phyloP scores from a whole-genome alignment of 2,888 invertebrate genomes.

The Drosophila melanocephala region DNA sequence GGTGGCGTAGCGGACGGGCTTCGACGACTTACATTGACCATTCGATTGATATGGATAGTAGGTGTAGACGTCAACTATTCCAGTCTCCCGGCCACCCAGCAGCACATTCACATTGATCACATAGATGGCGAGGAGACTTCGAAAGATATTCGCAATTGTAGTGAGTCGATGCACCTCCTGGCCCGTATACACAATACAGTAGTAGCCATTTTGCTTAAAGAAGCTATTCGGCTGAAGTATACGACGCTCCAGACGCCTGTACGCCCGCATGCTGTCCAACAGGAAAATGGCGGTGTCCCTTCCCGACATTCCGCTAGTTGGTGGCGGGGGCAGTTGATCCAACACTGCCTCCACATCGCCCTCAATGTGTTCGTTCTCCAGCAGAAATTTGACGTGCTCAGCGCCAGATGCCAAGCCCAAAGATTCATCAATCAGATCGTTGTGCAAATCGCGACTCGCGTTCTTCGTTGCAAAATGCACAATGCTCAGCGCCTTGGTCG shows the following conservation, averaged over 20 bases:
- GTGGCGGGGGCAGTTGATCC: not conserved
- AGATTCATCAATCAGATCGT: conserved; percentile 71
- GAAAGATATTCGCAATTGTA: conserved; percentile 72
- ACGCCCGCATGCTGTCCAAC: conserved; percentile 75
- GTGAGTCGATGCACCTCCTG: conserved; percentile 53
- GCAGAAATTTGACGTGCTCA: conserved; percentile 47
- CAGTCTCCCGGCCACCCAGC: conserved; percentile 47
- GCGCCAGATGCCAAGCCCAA: conserved; percentile 33
- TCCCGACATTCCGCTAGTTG: conserved; percentile 19
- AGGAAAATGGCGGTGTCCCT: conserved; percentile 70
- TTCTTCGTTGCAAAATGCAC: conserved; percentile 67
- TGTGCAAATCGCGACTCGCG: conserved; percentile 58
- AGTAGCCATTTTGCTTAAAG: conserved; percentile 77
- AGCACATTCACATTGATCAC: conserved; percentile 80
- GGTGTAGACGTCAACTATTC: conserved; percentile 71
- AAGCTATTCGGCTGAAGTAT: conserved; percentile 50
- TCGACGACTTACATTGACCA: conserved; percentile 66
- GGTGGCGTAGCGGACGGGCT: conserved; percentile 69
- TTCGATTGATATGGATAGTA: conserved; percentile 78
- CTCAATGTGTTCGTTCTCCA: conserved; percentile 37
- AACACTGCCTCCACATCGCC: not conserved
- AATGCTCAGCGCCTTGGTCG: conserved; percentile 64
- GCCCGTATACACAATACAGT: conserved; percentile 79
- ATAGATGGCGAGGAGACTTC: conserved; percentile 76
- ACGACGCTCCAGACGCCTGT: conserved; percentile 63